These are phyloP conservation scores for Atherinosoma microstoma DNA, from an alignment of 2,797 vertebrate genomes.

Conservation along the genomic window DNA sequence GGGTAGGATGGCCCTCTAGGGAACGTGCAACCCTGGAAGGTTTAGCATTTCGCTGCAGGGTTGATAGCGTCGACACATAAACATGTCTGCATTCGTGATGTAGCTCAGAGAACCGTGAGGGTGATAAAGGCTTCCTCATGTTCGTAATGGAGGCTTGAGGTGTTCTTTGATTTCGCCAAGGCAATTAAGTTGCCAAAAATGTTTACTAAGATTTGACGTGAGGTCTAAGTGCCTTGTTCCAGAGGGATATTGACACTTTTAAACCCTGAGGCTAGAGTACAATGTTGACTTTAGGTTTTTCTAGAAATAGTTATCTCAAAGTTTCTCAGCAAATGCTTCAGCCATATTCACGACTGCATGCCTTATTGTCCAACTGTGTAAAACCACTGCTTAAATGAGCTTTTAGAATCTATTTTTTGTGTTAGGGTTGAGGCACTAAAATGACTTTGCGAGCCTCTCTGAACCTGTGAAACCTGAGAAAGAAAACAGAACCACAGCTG, in stretches of 20 bases:
- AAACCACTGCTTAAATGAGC: background rate
- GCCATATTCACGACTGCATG: background rate
- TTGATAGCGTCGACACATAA: slow-evolving; percentile 5
- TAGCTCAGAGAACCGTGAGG: background rate
- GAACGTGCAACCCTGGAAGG: slow-evolving; percentile 28
- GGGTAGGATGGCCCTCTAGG: slow-evolving; percentile 30
- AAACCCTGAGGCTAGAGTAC: background rate
- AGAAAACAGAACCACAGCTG: background rate
- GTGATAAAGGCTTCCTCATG: slow-evolving; percentile 1
- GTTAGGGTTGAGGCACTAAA: background rate
- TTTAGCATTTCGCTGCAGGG: slow-evolving; percentile 43
- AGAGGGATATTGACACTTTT: background rate
- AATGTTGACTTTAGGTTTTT: background rate
- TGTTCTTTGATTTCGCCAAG: background rate
- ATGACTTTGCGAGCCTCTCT: background rate
- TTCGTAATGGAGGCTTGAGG: background rate
- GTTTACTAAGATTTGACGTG: background rate
- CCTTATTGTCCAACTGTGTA: background rate
- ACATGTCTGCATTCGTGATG: slow-evolving; percentile 1
- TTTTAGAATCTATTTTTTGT: background rate
- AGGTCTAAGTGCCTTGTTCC: background rate
- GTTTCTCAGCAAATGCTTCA: background rate
- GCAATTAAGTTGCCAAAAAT: background rate
- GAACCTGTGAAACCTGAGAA: background rate
- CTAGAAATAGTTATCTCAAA: background rate